A percentile compares a stretch with the other conserved stretches of the same genome.
Conservation (phyloP, 2,113 vertebrate species). For the Nerophis lumbriciformis region DNA sequence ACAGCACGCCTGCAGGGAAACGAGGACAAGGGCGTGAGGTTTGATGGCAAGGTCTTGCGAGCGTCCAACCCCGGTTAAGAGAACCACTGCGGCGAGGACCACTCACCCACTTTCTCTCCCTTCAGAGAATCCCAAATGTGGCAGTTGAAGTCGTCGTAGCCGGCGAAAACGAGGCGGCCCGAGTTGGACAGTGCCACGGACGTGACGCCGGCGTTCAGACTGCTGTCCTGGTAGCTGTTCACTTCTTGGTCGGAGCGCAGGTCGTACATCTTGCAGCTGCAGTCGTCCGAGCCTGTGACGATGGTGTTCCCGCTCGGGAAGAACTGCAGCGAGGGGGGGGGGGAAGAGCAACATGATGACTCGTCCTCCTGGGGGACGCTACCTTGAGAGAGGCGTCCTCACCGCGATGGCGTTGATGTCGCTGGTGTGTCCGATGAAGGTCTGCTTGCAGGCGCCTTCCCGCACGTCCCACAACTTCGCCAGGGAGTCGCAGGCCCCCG, state of each 20-base stretch:
- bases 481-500: slow-evolving; percentile 93
- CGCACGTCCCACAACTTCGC: slow-evolving; percentile 97
- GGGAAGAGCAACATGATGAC: not conserved
- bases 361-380: not conserved
- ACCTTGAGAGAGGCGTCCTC: slow-evolving; percentile 53
- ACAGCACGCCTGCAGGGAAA: slow-evolving; percentile 80
- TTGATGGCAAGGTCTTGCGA: not conserved
- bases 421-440: slow-evolving; percentile 89
- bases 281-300: slow-evolving; percentile 89
- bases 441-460: slow-evolving; percentile 92
- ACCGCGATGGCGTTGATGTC: slow-evolving; percentile 94
- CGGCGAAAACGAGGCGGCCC: slow-evolving; percentile 88
- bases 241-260: slow-evolving; percentile 90
- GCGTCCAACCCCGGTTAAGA: no score
- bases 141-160: slow-evolving; percentile 97
- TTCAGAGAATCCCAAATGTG: slow-evolving; percentile 95
- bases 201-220: slow-evolving; percentile 88
- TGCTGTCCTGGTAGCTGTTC: slow-evolving; percentile 77
- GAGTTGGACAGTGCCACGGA: slow-evolving; percentile 89
- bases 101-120: slow-evolving; percentile 90
- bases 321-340: slow-evolving; percentile 67
- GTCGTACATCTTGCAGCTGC: slow-evolving; percentile 89
- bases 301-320: slow-evolving; percentile 81
- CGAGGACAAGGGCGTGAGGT: no score
- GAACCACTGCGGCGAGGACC: no score